phyloP scores from a whole-genome alignment of 2,113 vertebrate genomes.

The Lampris megalopsis region DNA sequence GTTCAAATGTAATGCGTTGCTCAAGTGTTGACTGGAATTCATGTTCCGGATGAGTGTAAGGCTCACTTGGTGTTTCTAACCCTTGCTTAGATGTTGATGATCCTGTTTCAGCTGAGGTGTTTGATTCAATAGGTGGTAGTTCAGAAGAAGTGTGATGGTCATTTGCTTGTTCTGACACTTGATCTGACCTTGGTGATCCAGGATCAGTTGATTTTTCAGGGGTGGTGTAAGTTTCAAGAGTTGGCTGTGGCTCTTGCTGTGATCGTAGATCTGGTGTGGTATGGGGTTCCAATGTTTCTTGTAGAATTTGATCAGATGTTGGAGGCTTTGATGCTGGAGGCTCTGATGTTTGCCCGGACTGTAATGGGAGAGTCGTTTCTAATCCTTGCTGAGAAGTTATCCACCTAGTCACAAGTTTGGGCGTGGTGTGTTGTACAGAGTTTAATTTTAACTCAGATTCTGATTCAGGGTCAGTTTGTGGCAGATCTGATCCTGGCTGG shows the following conservation, averaged over 20 bases:
- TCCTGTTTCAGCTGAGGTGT: background rate
- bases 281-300: background rate
- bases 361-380: too few relatives aligned
- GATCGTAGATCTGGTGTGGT: background rate
- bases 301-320: background rate
- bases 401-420: background rate
- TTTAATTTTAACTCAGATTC: background rate
- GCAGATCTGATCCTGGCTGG: background rate
- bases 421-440: background rate
- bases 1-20: background rate
- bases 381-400: too few relatives aligned
- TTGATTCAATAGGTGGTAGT: background rate
- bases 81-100: background rate
- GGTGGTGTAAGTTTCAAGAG: too few relatives aligned
- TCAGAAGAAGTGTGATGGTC: background rate
- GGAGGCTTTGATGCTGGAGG: background rate
- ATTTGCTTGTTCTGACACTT: fast-evolving
- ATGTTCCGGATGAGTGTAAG: too few relatives aligned
- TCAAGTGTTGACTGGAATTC: background rate
- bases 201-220: too few relatives aligned
- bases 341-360: too few relatives aligned
- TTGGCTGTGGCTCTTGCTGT: too few relatives aligned
- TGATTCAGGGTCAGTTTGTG: background rate
- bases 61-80: background rate
- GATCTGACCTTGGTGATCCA: too few relatives aligned